Base-by-base conservation (phyloP, 2,888 invertebrate species). In the Gibbula magus region DNA sequence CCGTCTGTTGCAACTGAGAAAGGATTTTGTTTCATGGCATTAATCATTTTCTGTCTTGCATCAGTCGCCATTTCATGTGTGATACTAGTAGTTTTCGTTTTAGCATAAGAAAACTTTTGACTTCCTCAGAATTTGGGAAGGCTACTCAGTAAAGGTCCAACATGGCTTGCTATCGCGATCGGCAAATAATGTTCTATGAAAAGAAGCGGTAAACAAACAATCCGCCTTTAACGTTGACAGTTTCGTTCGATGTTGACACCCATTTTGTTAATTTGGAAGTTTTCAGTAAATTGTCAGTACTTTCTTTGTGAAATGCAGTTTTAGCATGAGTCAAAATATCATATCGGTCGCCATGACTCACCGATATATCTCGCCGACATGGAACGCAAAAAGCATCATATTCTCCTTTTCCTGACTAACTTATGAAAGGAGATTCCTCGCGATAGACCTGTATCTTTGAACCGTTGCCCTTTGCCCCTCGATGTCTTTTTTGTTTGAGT, bases 121-220 rank as follows among this genome's bases (percentile, higher is more conserved):
- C 75, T 52, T 75, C 75, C 2, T 75, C 75, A 8, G 53, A 75
- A n/a, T 52, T 75, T 16, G 75, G 75, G 25, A 75, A 75, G 5
- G 75, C 75, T 75, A 10, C 29, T 22, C 53, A 51, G n/a, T 22
- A 52, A 52, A n/a, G n/a, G 67, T 18, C 25, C 67, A 25, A 67
- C 29, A 32, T 67, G 67, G 25, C 29, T 32, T 22, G 35, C 75
- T 75, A 18, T 39, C 22, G 22, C 10, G 18, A 22, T 22, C n/a
- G 53, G 75, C n/a, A 52, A 25, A 18, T 75, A 51, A 22, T 51
- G 51, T 32, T 32, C 51, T 2, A 75, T 16, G 39, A 51, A 52
- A 39, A 13, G n/a, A 75, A 75, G 22, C 29, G 53, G 67, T 67
- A 25, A 67, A 67, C 22, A 67, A 25, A 67, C 67, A 67, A 2